Base-by-base conservation (phyloP, 2,797 vertebrate genomes). In the Xenopus petersii region DNA sequence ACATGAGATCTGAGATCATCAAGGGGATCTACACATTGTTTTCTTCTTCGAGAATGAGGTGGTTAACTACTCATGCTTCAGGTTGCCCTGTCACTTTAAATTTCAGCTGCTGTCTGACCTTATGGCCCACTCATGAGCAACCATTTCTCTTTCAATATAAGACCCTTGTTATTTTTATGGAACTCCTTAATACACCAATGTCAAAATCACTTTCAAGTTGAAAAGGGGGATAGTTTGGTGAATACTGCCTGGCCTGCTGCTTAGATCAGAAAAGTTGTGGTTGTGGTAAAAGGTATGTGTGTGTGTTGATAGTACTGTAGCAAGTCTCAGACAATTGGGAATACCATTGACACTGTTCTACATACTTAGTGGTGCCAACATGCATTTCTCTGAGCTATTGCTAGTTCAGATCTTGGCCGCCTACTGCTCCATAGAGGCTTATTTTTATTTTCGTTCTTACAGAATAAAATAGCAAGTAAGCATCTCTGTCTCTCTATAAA, bases 71-170 rank as follows among this genome's bases (percentile, higher is more conserved):
- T 51, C 15, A 15, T 42, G 49, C 49, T 51, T 51, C 11, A 51
- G 49, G 15, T 51, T 12, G 49, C 55, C 55, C 15, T 21, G n/a
- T 58, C 55, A 51, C n/a, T 58, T 58, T 58, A 58, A 21, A 21
- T n/a, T 58, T 58, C 55, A 58, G 55, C n/a, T n/a, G 55, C 55
- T 58, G 55, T 16, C 55, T 58, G 55, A 17, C 55, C n/a, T 21
- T n/a, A 15, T 58, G 17, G 15, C 55, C 55, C 55, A 9, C 15
- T 58, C 15, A 4, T 58, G 55, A 58, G n/a, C 55, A n/a, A 17
- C 8, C 55, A 51, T 51, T 51, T 51, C 49, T 30, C 26, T 51
- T 51, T 51, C 49, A 51, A 0, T 51, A 12, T 2, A 51, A 51
- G 11, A 7, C 15, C 11, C 11, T 15, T 51, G 2, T 12, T 15